Evolutionary conservation across 2,113 vertebrate genomes (phyloP).

Genomic region (Jaculus jaculus): DNA sequence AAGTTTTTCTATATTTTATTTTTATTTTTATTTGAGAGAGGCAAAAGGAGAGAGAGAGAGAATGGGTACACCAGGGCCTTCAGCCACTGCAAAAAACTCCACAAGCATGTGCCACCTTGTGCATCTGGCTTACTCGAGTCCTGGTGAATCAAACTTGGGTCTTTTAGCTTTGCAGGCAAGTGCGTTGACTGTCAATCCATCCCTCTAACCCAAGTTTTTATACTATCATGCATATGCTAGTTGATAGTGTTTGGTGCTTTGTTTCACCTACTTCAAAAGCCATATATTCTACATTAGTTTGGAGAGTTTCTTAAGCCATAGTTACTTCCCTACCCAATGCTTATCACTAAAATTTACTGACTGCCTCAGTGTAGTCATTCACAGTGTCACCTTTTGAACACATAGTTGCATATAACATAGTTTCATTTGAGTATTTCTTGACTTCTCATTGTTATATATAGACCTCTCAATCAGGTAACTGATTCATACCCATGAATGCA

Average conservation of each 20-base stretch:
- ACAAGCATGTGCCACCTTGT: no score
- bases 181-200: no score
- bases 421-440: neutral
- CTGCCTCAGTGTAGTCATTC: neutral
- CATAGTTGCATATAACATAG: no score
- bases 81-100: no score
- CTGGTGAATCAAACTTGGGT: no score
- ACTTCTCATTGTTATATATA: neutral
- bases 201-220: neutral
- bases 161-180: no score
- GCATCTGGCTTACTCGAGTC: no score
- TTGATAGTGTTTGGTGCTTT: neutral
- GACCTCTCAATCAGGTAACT: neutral
- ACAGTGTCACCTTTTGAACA: neutral
- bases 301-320: neutral
- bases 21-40: no score
- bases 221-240: neutral
- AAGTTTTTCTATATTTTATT: neutral
- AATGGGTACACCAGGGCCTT: no score
- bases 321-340: neutral
- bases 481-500: neutral
- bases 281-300: neutral
- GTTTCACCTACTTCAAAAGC: neutral
- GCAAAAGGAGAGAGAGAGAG: no score
- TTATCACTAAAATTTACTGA: neutral